phyloP scores from a whole-genome alignment of 2,888 invertebrate species.

The Ctenicera cuprea region DNA sequence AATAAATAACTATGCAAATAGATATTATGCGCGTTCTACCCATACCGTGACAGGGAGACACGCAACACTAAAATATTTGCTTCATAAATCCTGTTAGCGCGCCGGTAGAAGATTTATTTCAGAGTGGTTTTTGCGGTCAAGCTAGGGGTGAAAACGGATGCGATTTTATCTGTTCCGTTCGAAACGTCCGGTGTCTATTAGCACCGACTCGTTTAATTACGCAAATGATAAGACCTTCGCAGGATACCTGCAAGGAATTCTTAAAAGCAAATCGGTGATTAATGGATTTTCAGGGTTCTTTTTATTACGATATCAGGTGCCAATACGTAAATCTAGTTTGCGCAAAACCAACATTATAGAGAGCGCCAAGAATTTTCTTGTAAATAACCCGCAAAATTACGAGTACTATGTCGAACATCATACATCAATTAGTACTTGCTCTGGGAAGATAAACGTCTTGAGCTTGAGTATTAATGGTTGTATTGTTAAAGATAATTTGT shows the following conservation, averaged over 20 bases:
- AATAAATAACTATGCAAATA: conserved; percentile 35
- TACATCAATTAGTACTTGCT: neutral
- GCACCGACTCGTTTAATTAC: conserved; percentile 17
- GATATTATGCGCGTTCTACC: conserved; percentile 19
- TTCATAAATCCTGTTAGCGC: conserved; percentile 31
- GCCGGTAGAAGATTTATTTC: conserved; percentile 29
- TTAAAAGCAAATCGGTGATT: neutral
- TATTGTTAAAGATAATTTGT: conserved; percentile 1
- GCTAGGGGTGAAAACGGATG: conserved; percentile 10
- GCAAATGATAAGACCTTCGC: neutral
- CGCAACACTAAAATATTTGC: conserved; percentile 19
- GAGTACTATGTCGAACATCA: too few species aligned
- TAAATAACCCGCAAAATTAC: too few species aligned
- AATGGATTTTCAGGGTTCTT: neutral
- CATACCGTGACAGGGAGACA: conserved; percentile 12
- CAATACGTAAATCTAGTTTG: too few species aligned
- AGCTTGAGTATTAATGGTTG: neutral
- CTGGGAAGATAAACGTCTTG: neutral
- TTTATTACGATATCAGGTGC: too few species aligned
- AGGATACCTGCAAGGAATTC: neutral
- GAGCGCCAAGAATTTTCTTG: too few species aligned
- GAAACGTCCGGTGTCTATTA: conserved; percentile 25
- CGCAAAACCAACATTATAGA: too few species aligned
- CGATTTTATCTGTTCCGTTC: conserved; percentile 32
- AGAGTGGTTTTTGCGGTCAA: conserved; percentile 24